These are phyloP conservation scores for Tigriopus californicus DNA, from an alignment of 2,888 invertebrate genomes.

Conservation along the genomic window DNA sequence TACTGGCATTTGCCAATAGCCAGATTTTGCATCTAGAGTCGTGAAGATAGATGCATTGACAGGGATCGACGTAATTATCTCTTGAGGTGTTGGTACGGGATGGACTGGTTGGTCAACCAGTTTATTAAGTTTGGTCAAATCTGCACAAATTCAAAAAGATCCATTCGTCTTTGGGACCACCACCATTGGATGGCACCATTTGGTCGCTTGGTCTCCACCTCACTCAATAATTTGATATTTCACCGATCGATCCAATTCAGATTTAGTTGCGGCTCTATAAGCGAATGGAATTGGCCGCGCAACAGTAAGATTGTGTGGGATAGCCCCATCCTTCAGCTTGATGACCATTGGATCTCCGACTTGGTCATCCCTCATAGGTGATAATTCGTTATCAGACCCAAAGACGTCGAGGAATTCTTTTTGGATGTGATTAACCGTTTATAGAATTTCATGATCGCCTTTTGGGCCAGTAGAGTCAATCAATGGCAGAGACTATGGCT, in stretches of 20 bases:
- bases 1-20: constrained; percentile 15
- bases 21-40: background rate
- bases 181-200: constrained; percentile 13
- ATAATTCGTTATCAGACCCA: too few species aligned
- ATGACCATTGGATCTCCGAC: background rate
- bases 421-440: too few species aligned
- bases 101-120: constrained; percentile 7
- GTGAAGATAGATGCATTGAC: constrained; percentile 4
- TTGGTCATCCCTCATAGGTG: too few species aligned
- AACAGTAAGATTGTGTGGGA: constrained; percentile 5
- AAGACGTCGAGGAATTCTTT: too few species aligned
- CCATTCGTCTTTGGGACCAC: constrained; percentile 1
- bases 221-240: constrained; percentile 11
- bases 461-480: too few species aligned
- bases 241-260: constrained; percentile 4
- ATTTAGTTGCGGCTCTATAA: constrained; percentile 4
- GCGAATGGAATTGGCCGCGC: constrained; percentile 12
- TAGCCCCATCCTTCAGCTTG: constrained; percentile 7
- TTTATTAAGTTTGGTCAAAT: constrained; percentile 14
- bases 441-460: too few species aligned
- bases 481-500: too few species aligned
- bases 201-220: constrained; percentile 11
- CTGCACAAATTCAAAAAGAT: constrained; percentile 2
- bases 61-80: constrained; percentile 1
- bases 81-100: constrained; percentile 8